phyloP scores from a whole-genome alignment of 2,797 vertebrate genomes.

The Rhadinocentrus ornatus region DNA sequence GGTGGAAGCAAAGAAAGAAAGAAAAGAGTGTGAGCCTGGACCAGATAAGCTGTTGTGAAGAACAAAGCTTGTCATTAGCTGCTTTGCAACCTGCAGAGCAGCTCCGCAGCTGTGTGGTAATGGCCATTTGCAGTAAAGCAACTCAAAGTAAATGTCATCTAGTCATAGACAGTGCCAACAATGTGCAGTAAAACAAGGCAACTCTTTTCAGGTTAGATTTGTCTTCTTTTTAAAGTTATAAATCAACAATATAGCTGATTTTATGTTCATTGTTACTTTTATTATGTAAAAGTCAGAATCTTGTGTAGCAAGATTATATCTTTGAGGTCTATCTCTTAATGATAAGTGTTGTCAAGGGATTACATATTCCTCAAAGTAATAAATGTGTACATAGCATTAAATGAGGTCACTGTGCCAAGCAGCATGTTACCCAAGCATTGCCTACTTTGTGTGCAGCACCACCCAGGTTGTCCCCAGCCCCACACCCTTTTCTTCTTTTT shows the following conservation, averaged over 20 bases:
- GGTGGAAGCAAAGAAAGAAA: slow-evolving; percentile 17
- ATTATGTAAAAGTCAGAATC: neutral
- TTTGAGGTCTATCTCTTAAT: slow-evolving; percentile 8
- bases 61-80: slow-evolving; percentile 70
- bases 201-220: neutral
- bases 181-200: slow-evolving; percentile 5
- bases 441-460: slow-evolving; percentile 29
- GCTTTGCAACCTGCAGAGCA: slow-evolving; percentile 54
- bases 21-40: slow-evolving; percentile 30
- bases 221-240: neutral
- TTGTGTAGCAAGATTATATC: neutral
- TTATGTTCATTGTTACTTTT: neutral
- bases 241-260: neutral
- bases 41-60: slow-evolving; percentile 56
- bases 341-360: slow-evolving; percentile 18
- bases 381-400: slow-evolving; percentile 13
- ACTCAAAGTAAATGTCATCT: slow-evolving; percentile 24
- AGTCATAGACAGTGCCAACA: slow-evolving; percentile 28
- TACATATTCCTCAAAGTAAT: slow-evolving; percentile 35
- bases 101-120: slow-evolving; percentile 55
- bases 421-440: slow-evolving; percentile 9
- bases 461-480: slow-evolving; percentile 7
- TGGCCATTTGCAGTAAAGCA: slow-evolving; percentile 32
- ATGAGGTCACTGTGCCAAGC: slow-evolving; percentile 66
- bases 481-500: neutral